Percentiles rank a stretch among this genome's conserved stretches.
Evolutionary conservation across 2,888 invertebrate genomes (phyloP).

Genomic region (Dynastes hyllus): DNA sequence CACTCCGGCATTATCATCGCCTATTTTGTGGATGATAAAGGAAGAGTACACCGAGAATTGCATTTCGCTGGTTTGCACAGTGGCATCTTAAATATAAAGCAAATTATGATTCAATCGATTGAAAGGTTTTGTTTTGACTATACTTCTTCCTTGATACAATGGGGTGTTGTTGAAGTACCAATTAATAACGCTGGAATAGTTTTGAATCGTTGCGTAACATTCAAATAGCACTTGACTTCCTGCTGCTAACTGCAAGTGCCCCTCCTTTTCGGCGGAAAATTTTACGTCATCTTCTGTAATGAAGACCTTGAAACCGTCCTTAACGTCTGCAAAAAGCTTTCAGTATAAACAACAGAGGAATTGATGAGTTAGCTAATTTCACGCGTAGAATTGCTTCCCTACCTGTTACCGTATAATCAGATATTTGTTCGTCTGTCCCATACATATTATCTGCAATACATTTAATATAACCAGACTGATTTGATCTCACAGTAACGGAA

Average conservation of each 20-base stretch:
- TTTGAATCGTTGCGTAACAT: neutral
- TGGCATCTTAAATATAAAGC: too few relatives aligned
- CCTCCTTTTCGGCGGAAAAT: neutral
- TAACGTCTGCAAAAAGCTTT: too few relatives aligned
- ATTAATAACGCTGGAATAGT: neutral
- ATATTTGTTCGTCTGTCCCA: slow-evolving; percentile 61
- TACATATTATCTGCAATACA: slow-evolving; percentile 71
- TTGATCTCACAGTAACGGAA: slow-evolving; percentile 68
- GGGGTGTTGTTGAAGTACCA: neutral
- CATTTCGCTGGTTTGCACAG: too few relatives aligned
- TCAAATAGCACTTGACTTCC: neutral
- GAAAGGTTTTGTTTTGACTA: too few relatives aligned
- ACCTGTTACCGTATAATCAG: slow-evolving; percentile 60
- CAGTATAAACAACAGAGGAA: too few relatives aligned
- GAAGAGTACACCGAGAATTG: neutral
- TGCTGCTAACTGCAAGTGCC: neutral
- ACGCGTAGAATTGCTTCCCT: neutral
- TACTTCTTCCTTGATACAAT: too few relatives aligned
- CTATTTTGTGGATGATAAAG: slow-evolving; percentile 30
- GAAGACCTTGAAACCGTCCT: too few relatives aligned
- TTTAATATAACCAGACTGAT: slow-evolving; percentile 69
- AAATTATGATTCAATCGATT: too few relatives aligned
- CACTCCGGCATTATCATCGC: neutral
- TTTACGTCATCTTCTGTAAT: neutral
- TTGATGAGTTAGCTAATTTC: too few relatives aligned